A percentile compares a stretch with the other conserved stretches of the same genome.
Conservation (phyloP, 2,888 invertebrate genomes). For the Sinopyrophorus schimmeli region DNA sequence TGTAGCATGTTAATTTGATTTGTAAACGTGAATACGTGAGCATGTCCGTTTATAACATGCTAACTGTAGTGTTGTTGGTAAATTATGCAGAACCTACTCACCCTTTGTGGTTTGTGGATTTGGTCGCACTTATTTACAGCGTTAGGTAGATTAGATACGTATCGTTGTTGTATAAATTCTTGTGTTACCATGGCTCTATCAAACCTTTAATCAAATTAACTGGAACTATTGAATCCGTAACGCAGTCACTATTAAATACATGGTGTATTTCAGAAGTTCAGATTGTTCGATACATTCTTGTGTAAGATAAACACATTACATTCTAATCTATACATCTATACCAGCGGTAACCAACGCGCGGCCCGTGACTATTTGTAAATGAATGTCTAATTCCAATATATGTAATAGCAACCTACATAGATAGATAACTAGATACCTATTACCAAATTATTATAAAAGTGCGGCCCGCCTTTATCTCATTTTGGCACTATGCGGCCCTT, state of each 20-base stretch:
- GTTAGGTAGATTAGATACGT: slow-evolving; percentile 25
- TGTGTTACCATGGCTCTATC: slow-evolving; percentile 12
- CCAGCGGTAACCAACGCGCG: no score
- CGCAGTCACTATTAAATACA: neutral
- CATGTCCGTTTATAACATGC: slow-evolving; percentile 17
- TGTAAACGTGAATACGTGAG: slow-evolving; percentile 18
- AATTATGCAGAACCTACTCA: slow-evolving; percentile 23
- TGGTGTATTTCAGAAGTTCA: no score
- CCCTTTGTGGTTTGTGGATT: slow-evolving; percentile 27
- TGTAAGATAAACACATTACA: no score
- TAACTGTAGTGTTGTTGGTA: slow-evolving; percentile 21
- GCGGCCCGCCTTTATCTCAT: no score
- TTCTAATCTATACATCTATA: no score
- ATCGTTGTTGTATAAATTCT: slow-evolving; percentile 22
- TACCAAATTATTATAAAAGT: no score
- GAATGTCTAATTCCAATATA: no score
- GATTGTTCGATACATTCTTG: no score
- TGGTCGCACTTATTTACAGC: slow-evolving; percentile 21
- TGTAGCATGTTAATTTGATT: slow-evolving; percentile 19
- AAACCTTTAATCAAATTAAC: slow-evolving; percentile 19
- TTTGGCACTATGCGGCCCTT: no score
- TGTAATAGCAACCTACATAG: no score
- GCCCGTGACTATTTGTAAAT: no score
- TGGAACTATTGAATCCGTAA: slow-evolving; percentile 11
- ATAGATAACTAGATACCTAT: no score